Percentiles rank a stretch among this genome's conserved stretches.
Conservation (phyloP, 2,888 invertebrate genomes). For the Timandra comae region DNA sequence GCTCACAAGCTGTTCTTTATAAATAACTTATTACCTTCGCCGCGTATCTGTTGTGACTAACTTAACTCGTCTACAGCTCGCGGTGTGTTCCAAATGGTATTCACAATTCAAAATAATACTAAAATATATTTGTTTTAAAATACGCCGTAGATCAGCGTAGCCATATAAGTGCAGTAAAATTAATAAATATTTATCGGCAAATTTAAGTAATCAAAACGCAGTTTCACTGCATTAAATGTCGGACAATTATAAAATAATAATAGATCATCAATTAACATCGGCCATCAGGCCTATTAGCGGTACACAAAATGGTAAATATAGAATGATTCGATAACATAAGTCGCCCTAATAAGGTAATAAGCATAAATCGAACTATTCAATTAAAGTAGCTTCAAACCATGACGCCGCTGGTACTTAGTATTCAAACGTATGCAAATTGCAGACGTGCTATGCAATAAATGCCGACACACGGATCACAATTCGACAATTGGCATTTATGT, state of each 20-base stretch:
- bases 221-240: no score
- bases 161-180: no score
- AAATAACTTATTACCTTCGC: conserved; percentile 52
- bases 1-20: conserved; percentile 41
- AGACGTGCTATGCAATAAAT: conserved; percentile 76
- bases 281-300: conserved; percentile 4
- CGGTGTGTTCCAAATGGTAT: conserved; percentile 12
- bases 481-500: conserved; percentile 72
- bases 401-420: conserved; percentile 66
- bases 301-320: conserved; percentile 7
- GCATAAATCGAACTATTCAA: conserved; percentile 70
- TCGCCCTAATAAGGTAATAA: conserved; percentile 57
- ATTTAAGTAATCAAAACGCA: no score
- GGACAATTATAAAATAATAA: no score
- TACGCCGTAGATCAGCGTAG: no score
- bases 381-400: conserved; percentile 68
- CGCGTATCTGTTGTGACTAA: conserved; percentile 22
- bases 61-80: conserved; percentile 19
- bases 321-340: conserved; percentile 40
- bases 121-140: not conserved
- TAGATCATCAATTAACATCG: no score
- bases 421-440: conserved; percentile 77
- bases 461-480: conserved; percentile 73
- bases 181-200: no score
- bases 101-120: conserved; percentile 3